A percentile compares a stretch with the other conserved stretches of the same genome.
phyloP scores from a whole-genome alignment of 2,888 invertebrate genomes.

The Papilio elwesi region DNA sequence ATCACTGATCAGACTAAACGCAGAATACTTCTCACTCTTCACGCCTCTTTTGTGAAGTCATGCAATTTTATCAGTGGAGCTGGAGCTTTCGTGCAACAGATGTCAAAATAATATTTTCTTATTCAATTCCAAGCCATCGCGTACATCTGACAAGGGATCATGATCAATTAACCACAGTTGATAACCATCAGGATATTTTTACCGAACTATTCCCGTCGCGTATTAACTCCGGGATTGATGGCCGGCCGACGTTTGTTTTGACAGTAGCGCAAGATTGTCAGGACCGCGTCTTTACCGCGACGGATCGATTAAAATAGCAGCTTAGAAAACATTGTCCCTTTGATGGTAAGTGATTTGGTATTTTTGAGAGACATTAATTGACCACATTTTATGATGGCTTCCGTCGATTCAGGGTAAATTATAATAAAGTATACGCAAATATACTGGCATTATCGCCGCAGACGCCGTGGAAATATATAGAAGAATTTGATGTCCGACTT shows the following conservation, averaged over 20 bases:
- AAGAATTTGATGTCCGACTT: too few relatives aligned
- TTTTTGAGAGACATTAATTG: constrained; percentile 19
- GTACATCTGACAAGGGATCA: background rate
- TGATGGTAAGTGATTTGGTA: constrained; percentile 18
- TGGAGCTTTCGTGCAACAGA: too few relatives aligned
- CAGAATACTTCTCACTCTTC: too few relatives aligned
- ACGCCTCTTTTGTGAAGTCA: too few relatives aligned
- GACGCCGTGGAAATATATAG: too few relatives aligned
- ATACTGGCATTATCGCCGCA: too few relatives aligned
- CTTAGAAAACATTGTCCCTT: constrained; percentile 6
- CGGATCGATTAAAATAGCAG: background rate
- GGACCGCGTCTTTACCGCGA: constrained; percentile 4
- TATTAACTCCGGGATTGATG: constrained; percentile 19
- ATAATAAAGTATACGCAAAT: background rate
- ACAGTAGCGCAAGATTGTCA: constrained; percentile 26
- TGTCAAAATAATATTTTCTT: background rate
- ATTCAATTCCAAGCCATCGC: background rate
- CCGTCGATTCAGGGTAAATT: background rate
- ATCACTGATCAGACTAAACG: too few relatives aligned
- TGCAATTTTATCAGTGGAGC: too few relatives aligned
- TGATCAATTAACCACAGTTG: background rate
- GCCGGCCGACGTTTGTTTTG: constrained; percentile 24
- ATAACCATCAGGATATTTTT: constrained; percentile 21
- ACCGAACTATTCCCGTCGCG: constrained; percentile 9
- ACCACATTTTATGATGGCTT: background rate